Base-by-base conservation (phyloP, 2,113 vertebrate genomes). In the Mobula birostris region DNA sequence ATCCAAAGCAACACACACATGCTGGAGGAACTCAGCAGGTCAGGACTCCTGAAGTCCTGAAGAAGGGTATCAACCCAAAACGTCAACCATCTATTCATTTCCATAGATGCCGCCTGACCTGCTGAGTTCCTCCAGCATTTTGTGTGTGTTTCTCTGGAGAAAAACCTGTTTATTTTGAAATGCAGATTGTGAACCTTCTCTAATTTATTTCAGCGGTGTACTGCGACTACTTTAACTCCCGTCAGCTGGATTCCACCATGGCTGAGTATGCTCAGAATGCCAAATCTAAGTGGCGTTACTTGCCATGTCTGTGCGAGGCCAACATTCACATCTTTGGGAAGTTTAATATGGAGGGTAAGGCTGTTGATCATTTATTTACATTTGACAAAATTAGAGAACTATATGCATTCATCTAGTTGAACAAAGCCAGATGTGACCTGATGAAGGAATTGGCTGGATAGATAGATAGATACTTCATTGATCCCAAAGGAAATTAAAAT, bases 221-320 rank as follows among this genome's bases (percentile, higher is more conserved):
- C 76, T 98, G 97, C 32, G 97, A 96, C 24, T 98, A 96, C 94
- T 96, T 96, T 95, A 98, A 97, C 94, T 96, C 94, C n/a, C 97
- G 97, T 76, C 7, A 56, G 17, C 17, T 15, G 40, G 21, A 68
- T 40, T 12, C 36, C 72, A 94, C 94, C 94, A 95, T 94, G 85
- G 74, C 9, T 63, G 94, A 80, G 94, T 95, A 95, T 90, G 17
- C 2, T 0, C 32, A 68, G 21, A 74, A 95, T 17, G 6, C 72
- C 77, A 96, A 95, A 95, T 97, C 97, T 88, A 96, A 95, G 0
- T 98, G 97, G 97, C 97, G 97, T 94, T 97, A 98, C 96, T 97
- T 96, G 70, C 97, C 97, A 7, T 98, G 97, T 94, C 97, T 97
- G 21, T 98, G 97, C 94, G 97, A 96, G 8, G 94, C 94, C 78